Evolutionary conservation across 2,797 vertebrate species (phyloP).

Genomic region (Ataeniobius toweri): DNA sequence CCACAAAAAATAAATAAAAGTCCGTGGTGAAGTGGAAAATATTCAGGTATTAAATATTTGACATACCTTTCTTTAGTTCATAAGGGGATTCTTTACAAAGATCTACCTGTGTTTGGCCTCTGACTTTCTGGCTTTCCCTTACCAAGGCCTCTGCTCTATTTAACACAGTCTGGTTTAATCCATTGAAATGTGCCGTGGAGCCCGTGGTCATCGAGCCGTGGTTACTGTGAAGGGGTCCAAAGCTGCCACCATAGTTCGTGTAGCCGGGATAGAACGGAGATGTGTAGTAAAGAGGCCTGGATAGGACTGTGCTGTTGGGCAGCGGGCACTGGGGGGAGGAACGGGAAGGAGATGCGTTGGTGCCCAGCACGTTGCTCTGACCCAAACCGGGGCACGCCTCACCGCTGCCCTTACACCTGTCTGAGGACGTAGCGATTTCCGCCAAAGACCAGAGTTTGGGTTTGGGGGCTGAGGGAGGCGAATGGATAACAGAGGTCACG

Average conservation of each 20-base stretch:
- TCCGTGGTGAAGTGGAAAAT: constrained; percentile 80
- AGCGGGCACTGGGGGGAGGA: constrained; percentile 86
- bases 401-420: constrained; percentile 89
- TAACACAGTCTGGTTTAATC: constrained; percentile 99
- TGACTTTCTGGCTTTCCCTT: constrained; percentile 91
- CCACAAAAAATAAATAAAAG: constrained; percentile 87
- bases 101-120: constrained; percentile 93
- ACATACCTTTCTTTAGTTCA: constrained; percentile 99
- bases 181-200: constrained; percentile 92
- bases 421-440: constrained; percentile 96
- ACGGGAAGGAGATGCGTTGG: constrained; percentile 79
- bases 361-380: constrained; percentile 78
- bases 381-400: constrained; percentile 71
- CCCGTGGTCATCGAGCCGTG: constrained; percentile 82
- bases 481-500: constrained; percentile 93
- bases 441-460: constrained; percentile 97
- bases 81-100: constrained; percentile 98
- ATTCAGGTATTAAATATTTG: constrained; percentile 95
- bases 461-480: constrained; percentile 87
- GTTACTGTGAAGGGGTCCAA: constrained; percentile 93
- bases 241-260: constrained; percentile 97
- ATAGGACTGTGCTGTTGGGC: constrained; percentile 90
- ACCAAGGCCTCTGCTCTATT: constrained; percentile 95
- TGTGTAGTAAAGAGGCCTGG: constrained; percentile 95
- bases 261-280: constrained; percentile 96